phyloP scores from a whole-genome alignment of 2,113 vertebrate species.

The Malurus alboscapulatus region DNA sequence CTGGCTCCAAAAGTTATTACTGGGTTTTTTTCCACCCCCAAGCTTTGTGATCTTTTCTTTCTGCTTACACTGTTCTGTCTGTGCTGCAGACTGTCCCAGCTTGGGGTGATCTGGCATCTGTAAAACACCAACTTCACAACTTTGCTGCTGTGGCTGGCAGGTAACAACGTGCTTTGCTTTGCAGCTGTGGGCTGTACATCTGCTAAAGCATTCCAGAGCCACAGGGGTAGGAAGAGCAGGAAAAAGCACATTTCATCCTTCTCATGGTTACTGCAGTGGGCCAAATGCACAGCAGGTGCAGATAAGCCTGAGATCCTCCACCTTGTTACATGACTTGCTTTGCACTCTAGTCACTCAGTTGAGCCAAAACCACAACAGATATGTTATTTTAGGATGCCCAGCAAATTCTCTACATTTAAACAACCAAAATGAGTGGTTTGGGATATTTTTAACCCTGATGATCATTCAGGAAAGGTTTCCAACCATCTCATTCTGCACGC shows the following conservation, averaged over 20 bases:
- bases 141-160: constrained; percentile 22
- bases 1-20: not conserved
- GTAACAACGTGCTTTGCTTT: not conserved
- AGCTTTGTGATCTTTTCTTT: not conserved
- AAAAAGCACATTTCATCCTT: not conserved
- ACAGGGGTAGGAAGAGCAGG: not conserved
- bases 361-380: not conserved
- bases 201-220: not conserved
- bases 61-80: not conserved
- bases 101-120: not conserved
- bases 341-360: not conserved
- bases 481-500: not conserved
- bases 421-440: not conserved
- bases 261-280: not conserved
- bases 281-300: constrained; percentile 6
- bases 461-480: not conserved
- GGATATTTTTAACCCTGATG: not conserved
- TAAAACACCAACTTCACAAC: not conserved
- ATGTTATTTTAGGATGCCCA: not conserved
- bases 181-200: not conserved
- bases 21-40: not conserved
- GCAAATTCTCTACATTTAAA: not conserved
- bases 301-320: not conserved
- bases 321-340: not conserved
- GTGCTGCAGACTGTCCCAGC: not conserved